These are phyloP conservation scores for Torymus texanus DNA, from an alignment of 2,888 invertebrate species.

Conservation along the genomic window DNA sequence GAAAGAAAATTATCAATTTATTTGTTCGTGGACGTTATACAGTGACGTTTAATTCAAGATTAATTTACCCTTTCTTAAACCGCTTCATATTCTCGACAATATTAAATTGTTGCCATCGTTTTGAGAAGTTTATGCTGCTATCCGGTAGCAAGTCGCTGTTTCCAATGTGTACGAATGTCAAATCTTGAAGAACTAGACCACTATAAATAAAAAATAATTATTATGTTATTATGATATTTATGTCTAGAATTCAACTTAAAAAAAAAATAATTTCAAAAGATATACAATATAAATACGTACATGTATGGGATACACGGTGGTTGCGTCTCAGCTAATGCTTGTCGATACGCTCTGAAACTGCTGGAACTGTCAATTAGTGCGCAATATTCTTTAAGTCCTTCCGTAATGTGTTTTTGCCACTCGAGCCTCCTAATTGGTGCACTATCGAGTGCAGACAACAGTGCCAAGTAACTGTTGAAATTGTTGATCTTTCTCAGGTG, in stretches of 20 bases:
- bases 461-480: conserved; percentile 98
- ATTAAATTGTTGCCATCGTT: conserved; percentile 98
- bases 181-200: conserved; percentile 97
- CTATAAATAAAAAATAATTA: conserved; percentile 76
- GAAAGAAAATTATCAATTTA: conserved; percentile 38
- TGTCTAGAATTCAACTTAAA: not conserved
- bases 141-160: conserved; percentile 93
- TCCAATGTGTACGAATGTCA: conserved; percentile 99
- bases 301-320: conserved; percentile 99
- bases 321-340: conserved; percentile 93
- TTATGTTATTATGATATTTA: not conserved
- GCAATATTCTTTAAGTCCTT: conserved; percentile 95
- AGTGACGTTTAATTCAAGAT: too few relatives aligned
- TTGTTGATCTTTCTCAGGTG: conserved; percentile 97
- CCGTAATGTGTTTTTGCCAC: conserved; percentile 93
- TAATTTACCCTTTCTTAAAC: conserved; percentile 94
- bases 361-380: conserved; percentile 98
- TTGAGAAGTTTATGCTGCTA: conserved; percentile 94
- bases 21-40: not conserved
- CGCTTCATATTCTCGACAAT: conserved; percentile 98
- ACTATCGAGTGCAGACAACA: conserved; percentile 97
- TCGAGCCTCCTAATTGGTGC: conserved; percentile 94
- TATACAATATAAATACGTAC: conserved; percentile 78
- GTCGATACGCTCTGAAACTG: conserved; percentile 97
- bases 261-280: not conserved